Evolutionary conservation across 2,797 vertebrate genomes (phyloP).

Genomic region (Nyctibius grandis): DNA sequence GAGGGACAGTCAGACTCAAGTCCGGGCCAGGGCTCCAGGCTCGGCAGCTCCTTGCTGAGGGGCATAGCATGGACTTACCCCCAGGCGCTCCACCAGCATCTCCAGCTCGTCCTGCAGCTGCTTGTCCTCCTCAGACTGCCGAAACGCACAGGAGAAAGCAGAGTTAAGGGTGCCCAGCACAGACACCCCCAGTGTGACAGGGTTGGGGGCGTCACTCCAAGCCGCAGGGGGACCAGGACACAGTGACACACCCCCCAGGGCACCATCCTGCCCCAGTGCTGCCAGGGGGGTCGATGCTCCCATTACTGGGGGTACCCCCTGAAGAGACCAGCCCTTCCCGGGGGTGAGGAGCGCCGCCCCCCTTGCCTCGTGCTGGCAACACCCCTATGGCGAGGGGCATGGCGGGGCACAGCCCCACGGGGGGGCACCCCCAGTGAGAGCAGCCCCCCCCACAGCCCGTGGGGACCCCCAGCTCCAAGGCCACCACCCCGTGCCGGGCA

Average conservation of each 20-base stretch:
- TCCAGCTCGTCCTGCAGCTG: conserved; percentile 90
- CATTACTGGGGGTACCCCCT: no score
- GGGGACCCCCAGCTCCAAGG: not conserved
- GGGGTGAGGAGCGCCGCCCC: not conserved
- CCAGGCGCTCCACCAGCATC: conserved; percentile 88
- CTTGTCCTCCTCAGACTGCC: conserved; percentile 89
- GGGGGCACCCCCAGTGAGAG: no score
- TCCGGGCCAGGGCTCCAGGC: not conserved
- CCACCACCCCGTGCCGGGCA: not conserved
- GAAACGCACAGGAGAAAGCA: not conserved
- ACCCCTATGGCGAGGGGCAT: accelerated
- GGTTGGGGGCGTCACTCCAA: not conserved
- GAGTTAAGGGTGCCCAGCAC: not conserved
- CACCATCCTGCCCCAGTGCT: not conserved
- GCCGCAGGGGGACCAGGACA: accelerated
- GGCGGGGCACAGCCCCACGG: not conserved
- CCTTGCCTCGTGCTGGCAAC: not conserved
- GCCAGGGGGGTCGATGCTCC: no score
- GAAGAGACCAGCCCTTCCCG: not conserved
- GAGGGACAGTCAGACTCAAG: not conserved
- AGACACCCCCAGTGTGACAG: not conserved
- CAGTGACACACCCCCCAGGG: no score
- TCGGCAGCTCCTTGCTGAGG: no score
- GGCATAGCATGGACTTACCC: conserved; percentile 71
- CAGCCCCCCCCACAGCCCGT: not conserved